Conservation (phyloP, 2,113 vertebrate genomes). For the Lasiurus cinereus region DNA sequence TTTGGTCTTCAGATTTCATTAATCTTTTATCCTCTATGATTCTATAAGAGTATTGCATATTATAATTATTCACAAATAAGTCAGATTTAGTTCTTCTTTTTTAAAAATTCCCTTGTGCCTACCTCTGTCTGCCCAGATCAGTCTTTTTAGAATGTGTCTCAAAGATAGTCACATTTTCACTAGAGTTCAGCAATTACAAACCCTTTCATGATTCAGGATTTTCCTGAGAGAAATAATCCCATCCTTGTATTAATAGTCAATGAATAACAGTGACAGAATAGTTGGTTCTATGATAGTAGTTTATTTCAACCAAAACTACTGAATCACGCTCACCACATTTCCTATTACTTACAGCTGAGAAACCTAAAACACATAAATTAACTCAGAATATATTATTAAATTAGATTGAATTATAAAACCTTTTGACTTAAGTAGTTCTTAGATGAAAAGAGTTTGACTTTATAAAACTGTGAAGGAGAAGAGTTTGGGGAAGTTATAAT, state of each 20-base stretch:
- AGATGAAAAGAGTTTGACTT: background rate
- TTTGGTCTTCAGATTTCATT: background rate
- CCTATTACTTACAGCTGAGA: slow-evolving; percentile 12
- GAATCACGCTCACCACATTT: background rate
- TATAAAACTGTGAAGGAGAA: background rate
- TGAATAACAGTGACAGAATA: background rate
- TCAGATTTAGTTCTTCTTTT: background rate
- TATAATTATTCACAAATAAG: background rate
- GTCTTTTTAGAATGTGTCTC: background rate
- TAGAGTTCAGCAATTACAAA: background rate
- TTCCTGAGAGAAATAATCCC: background rate
- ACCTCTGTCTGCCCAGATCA: background rate
- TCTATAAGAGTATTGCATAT: background rate
- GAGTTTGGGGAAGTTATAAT: background rate
- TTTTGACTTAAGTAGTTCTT: background rate
- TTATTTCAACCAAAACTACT: background rate
- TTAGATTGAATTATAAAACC: background rate
- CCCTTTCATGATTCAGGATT: background rate
- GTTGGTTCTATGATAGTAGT: background rate
- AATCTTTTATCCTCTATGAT: background rate
- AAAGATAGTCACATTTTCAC: background rate
- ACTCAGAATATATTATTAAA: background rate
- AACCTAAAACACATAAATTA: background rate
- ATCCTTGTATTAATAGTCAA: background rate
- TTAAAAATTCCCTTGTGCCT: background rate